Evolutionary conservation across 2,888 invertebrate genomes (phyloP).

Genomic region (Bedellia somnulentella): DNA sequence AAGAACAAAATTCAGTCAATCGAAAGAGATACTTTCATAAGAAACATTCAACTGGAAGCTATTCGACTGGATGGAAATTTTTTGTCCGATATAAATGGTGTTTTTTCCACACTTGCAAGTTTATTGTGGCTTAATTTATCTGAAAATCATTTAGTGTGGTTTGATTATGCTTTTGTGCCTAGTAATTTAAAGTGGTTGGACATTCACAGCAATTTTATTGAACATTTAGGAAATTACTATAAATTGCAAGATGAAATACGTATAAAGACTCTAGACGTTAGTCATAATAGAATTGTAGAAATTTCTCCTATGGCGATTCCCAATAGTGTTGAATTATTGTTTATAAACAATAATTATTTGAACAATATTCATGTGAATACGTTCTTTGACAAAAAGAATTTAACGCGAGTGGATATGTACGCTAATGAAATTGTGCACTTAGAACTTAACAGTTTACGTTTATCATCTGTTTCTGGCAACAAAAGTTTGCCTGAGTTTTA

Average conservation of each 20-base stretch:
- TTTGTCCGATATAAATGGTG: constrained; percentile 86
- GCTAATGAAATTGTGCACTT: constrained; percentile 83
- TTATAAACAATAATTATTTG: constrained; percentile 88
- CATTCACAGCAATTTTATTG: constrained; percentile 87
- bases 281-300: constrained; percentile 84
- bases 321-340: constrained; percentile 82
- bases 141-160: constrained; percentile 90
- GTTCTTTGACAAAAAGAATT: constrained; percentile 80
- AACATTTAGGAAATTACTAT: constrained; percentile 85
- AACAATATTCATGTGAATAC: constrained; percentile 81
- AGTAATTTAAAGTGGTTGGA: constrained; percentile 88
- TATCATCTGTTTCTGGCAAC: constrained; percentile 72
- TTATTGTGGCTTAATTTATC: constrained; percentile 86
- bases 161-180: constrained; percentile 91
- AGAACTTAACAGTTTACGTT: constrained; percentile 77
- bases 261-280: constrained; percentile 84
- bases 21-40: constrained; percentile 80
- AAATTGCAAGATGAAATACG: constrained; percentile 79
- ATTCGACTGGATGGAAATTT: constrained; percentile 87
- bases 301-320: constrained; percentile 84
- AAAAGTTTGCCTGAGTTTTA: constrained; percentile 85
- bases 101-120: constrained; percentile 82
- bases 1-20: constrained; percentile 87
- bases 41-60: constrained; percentile 80
- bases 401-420: constrained; percentile 87